Evolutionary conservation across 92 coral and sea anemone species (phyloP).

Genomic region (Metridium senile): DNA sequence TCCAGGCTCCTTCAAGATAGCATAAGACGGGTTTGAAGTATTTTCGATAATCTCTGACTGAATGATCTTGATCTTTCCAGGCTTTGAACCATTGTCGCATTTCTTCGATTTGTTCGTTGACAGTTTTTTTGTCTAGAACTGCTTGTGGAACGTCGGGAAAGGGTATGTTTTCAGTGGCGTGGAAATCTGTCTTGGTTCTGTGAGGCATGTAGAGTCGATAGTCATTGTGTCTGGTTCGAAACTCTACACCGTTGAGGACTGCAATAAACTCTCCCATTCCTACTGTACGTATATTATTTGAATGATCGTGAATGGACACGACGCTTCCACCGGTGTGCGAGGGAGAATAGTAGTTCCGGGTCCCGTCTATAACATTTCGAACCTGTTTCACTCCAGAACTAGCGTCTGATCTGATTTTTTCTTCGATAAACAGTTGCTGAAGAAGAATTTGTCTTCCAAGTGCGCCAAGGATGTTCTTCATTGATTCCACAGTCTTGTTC

Average conservation of each 20-base stretch:
- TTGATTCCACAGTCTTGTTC: conserved; percentile 14
- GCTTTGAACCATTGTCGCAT: conserved; percentile 96
- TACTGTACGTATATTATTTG: conserved; percentile 78
- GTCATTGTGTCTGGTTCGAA: conserved; percentile 93
- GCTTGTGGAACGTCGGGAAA: conserved; percentile 87
- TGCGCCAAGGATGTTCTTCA: conserved; percentile 43
- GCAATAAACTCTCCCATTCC: conserved; percentile 87
- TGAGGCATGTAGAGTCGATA: conserved; percentile 83
- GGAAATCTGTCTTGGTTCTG: conserved; percentile 53
- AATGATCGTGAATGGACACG: conserved; percentile 83
- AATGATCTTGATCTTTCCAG: conserved; percentile 67
- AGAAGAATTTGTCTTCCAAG: conserved; percentile 73
- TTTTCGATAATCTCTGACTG: conserved; percentile 80
- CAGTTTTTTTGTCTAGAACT: conserved; percentile 49
- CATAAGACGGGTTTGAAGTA: conserved; percentile 87
- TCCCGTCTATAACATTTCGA: conserved; percentile 54
- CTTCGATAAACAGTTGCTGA: conserved; percentile 75
- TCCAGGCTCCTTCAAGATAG: conserved; percentile 92
- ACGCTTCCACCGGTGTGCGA: conserved; percentile 46
- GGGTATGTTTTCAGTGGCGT: conserved; percentile 56
- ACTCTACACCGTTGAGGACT: conserved; percentile 84
- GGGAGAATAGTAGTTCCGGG: conserved; percentile 60
- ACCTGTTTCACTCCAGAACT: conserved; percentile 84
- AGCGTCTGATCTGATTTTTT: conserved; percentile 76
- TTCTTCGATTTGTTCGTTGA: conserved; percentile 64